These are phyloP conservation scores for Oscheius sp. DNA, from an alignment of 2,888 invertebrate genomes.

Conservation along the genomic window DNA sequence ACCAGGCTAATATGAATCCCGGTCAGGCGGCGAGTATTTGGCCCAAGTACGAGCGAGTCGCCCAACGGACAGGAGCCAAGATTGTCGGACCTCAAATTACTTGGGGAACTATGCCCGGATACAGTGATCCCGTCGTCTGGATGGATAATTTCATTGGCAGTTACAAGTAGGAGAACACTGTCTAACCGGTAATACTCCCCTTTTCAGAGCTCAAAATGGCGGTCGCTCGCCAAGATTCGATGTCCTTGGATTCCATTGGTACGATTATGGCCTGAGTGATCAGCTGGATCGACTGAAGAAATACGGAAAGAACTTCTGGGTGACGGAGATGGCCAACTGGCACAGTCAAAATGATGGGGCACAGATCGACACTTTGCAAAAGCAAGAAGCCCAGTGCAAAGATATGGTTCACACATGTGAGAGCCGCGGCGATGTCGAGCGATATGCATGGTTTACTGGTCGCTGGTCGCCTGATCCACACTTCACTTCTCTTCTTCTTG, in stretches of 20 bases:
- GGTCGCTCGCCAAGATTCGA: background rate
- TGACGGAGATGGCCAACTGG: slow-evolving; percentile 20
- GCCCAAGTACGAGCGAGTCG: background rate
- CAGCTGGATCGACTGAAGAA: slow-evolving; percentile 12
- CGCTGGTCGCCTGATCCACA: background rate
- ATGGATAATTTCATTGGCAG: background rate
- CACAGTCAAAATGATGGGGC: background rate
- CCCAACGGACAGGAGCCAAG: slow-evolving; percentile 2
- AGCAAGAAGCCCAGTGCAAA: slow-evolving; percentile 4
- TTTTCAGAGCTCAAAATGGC: slow-evolving; percentile 1
- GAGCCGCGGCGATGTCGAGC: background rate
- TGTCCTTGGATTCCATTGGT: slow-evolving; percentile 7
- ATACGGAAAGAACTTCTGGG: slow-evolving; percentile 12
- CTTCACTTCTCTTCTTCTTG: slow-evolving; percentile 1
- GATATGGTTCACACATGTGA: slow-evolving; percentile 2
- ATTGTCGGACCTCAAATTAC: slow-evolving; percentile 11
- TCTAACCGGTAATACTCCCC: background rate
- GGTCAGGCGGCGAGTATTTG: background rate
- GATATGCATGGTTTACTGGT: slow-evolving; percentile 12
- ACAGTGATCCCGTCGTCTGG: slow-evolving; percentile 2
- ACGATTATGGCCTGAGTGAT: background rate
- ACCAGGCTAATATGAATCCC: slow-evolving; percentile 2
- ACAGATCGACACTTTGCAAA: background rate
- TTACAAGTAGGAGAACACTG: background rate
- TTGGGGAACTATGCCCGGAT: slow-evolving; percentile 3